Percentiles rank a stretch among this genome's conserved stretches.
Evolutionary conservation across 2,113 vertebrate species (phyloP).

Genomic region (Corythaeola cristata): DNA sequence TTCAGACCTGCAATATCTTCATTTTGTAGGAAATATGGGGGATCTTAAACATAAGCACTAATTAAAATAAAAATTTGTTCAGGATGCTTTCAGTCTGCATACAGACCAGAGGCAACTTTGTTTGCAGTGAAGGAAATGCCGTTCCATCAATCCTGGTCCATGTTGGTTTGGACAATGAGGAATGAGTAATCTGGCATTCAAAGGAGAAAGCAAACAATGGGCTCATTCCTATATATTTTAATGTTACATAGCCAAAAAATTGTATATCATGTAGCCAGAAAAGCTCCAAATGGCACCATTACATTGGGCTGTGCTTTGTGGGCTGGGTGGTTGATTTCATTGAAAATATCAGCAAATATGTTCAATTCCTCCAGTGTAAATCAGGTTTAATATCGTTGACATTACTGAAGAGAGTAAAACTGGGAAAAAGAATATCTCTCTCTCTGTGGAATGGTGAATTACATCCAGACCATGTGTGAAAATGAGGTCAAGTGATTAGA

Average conservation of each 20-base stretch:
- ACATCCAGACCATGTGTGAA: slow-evolving; percentile 24
- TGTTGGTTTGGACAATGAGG: neutral
- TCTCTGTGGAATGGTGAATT: slow-evolving; percentile 12
- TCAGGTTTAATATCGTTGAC: neutral
- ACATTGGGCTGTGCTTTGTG: neutral
- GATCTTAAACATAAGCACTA: neutral
- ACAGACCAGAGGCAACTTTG: neutral
- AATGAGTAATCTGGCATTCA: neutral
- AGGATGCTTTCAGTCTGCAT: neutral
- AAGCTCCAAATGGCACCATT: neutral
- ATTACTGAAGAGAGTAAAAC: neutral
- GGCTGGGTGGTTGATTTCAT: neutral
- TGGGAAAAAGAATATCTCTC: neutral
- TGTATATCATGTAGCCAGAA: neutral
- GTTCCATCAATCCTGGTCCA: neutral
- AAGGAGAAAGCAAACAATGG: neutral
- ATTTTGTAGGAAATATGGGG: neutral
- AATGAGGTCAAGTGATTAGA: slow-evolving; percentile 42
- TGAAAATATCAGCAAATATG: neutral
- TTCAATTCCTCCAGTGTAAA: neutral
- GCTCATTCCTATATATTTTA: neutral
- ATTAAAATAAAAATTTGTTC: neutral
- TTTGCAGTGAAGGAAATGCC: neutral
- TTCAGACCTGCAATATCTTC: neutral
- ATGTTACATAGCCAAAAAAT: neutral